Evolutionary conservation across 2,888 invertebrate genomes (phyloP).

Genomic region (Limenitis camilla): DNA sequence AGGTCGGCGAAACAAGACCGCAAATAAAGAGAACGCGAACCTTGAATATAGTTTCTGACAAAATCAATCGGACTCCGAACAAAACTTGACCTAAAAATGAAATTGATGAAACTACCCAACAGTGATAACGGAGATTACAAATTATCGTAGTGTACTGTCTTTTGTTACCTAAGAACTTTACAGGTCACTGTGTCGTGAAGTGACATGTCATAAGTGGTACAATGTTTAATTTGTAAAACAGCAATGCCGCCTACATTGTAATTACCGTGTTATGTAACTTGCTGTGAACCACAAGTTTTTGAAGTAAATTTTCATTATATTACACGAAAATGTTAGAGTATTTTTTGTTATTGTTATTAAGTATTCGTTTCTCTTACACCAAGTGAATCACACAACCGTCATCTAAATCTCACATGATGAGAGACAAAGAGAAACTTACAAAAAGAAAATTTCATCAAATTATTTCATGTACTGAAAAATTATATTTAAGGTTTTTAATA

Average conservation of each 20-base stretch:
- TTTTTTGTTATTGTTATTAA: no score
- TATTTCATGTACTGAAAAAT: no score
- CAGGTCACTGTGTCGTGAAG: conserved; percentile 8
- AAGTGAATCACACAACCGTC: no score
- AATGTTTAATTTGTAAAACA: conserved; percentile 15
- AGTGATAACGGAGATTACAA: conserved; percentile 9
- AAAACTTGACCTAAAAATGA: conserved; percentile 70
- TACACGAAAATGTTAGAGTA: no score
- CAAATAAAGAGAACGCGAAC: conserved; percentile 73
- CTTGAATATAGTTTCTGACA: conserved; percentile 72
- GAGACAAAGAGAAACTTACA: no score
- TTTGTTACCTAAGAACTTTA: conserved; percentile 15
- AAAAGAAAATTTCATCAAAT: no score
- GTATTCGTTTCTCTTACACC: no score
- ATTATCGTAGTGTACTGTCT: conserved; percentile 3
- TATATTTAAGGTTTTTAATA: no score
- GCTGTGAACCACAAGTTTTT: background rate
- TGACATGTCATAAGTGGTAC: conserved; percentile 17
- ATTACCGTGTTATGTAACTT: conserved; percentile 14
- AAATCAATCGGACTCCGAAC: conserved; percentile 70
- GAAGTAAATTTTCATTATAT: background rate
- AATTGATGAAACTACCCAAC: conserved; percentile 49
- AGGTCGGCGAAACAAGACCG: conserved; percentile 70
- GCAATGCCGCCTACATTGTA: conserved; percentile 10
- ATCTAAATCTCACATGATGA: no score